Evolutionary conservation across 23 tunicate genomes (phyloP).

Genomic region (Phallusia fumigata): DNA sequence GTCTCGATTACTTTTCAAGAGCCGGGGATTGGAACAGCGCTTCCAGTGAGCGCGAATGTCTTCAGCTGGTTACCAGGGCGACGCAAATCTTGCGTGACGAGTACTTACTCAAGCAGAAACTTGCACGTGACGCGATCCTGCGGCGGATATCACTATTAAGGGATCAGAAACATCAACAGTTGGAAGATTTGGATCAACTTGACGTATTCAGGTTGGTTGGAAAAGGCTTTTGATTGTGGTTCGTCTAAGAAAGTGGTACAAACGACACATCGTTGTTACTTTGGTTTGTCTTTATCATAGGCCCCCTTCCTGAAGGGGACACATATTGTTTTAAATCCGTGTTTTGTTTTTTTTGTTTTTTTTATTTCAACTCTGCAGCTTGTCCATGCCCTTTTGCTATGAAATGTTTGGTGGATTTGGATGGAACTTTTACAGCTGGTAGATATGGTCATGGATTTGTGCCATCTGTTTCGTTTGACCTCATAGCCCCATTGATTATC

Average conservation of each 20-base stretch:
- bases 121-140: conserved; percentile 62
- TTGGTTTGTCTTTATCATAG: not conserved
- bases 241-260: no score
- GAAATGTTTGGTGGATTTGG: no score
- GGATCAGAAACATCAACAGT: conserved; percentile 58
- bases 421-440: no score
- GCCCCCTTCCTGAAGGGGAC: no score
- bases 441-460: no score
- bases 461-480: no score
- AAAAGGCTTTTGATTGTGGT: no score
- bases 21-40: conserved; percentile 40
- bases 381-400: no score
- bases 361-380: no score
- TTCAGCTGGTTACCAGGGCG: conserved; percentile 65
- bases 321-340: no score
- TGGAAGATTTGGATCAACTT: conserved; percentile 40
- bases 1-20: not conserved
- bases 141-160: conserved; percentile 49
- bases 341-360: no score
- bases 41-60: conserved; percentile 31
- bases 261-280: not conserved
- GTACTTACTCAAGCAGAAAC: conserved; percentile 74
- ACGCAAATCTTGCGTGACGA: conserved; percentile 80
- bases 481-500: no score
- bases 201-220: conserved; percentile 18